phyloP scores from a whole-genome alignment of 92 coral and sea anemone species.

The Isaurus tuberculatus region DNA sequence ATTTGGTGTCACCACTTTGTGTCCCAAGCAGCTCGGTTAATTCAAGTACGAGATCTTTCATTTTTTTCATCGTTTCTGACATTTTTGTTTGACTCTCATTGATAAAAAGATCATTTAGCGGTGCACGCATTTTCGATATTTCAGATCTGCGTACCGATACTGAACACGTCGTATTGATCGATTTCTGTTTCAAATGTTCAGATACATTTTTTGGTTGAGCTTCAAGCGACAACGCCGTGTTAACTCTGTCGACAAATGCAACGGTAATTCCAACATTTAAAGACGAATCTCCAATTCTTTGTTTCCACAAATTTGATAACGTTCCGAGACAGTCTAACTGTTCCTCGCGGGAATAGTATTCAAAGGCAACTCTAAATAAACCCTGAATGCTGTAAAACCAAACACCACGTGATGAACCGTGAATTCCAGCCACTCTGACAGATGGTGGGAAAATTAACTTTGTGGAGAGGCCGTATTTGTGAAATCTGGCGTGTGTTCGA shows the following conservation, averaged over 20 bases:
- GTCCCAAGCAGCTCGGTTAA: not conserved
- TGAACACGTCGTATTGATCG: not conserved
- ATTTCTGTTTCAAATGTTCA: not conserved
- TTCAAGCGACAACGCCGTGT: not conserved
- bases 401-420: conserved; percentile 87
- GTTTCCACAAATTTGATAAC: conserved; percentile 72
- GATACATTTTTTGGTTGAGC: not conserved
- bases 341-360: conserved; percentile 82
- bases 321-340: conserved; percentile 75
- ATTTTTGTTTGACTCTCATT: not conserved
- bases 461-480: conserved; percentile 81
- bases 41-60: conserved; percentile 7
- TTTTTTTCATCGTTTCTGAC: not conserved
- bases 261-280: conserved; percentile 56
- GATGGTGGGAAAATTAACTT: conserved; percentile 77
- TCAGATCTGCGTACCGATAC: not conserved
- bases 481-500: conserved; percentile 87
- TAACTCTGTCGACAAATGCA: not conserved
- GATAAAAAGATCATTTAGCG: not conserved
- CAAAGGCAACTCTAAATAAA: conserved; percentile 84
- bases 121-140: not conserved
- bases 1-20: not conserved
- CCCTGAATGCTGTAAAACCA: conserved; percentile 97
- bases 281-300: conserved; percentile 69
- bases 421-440: conserved; percentile 72